Base-by-base conservation (phyloP, 2,888 invertebrate genomes). In the Chalcosyrphus nemorum region DNA sequence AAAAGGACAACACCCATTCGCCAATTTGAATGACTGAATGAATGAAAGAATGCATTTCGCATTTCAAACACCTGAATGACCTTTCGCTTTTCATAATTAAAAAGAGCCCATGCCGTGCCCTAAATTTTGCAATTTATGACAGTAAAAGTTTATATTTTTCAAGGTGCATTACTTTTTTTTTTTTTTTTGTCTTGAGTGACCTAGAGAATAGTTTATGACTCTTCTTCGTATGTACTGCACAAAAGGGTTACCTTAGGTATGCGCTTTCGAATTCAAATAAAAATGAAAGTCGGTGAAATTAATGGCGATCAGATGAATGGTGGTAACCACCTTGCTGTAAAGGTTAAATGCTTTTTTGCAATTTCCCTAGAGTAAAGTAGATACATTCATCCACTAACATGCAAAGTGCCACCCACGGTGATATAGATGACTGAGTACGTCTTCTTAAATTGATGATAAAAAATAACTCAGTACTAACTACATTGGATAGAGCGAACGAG, bases 1-100 rank as follows among this genome's bases (percentile, higher is more conserved):
- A 61, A 68, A 61, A 59, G 59, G 76, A 68, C 68, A 61, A 54
- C 76, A 61, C 59, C 52, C 52, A 59, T 43, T 52, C 52, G 61
- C 24, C 9, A 57, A 57, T n/a, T n/a, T n/a, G n/a, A n/a, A 38
- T 47, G 45, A 56, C 17, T 59, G 57, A 32, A 27, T 7, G 74
- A 54, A 41, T 24, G 24, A 50, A 11, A 11, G 24, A 24, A 5
- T 66, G 75, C 75, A 61, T 50, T 61, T 52, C 41, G 52, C 76
- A 68, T 77, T 61, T 52, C 43, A 43, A 52, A 52, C 57, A 65
- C 47, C 41, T 4, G 15, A n/a, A 9, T 38, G 75, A 66, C 75
- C 65, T 75, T 57, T 59, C 17, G 35, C n/a, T 27, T 63, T 1
- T 57, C 35, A 13, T 76, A 54, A 70, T 59, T 68, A 59, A 59